Conservation (phyloP, 1,140 invertebrate genomes). For the Stegodyphus dumicola region DNA sequence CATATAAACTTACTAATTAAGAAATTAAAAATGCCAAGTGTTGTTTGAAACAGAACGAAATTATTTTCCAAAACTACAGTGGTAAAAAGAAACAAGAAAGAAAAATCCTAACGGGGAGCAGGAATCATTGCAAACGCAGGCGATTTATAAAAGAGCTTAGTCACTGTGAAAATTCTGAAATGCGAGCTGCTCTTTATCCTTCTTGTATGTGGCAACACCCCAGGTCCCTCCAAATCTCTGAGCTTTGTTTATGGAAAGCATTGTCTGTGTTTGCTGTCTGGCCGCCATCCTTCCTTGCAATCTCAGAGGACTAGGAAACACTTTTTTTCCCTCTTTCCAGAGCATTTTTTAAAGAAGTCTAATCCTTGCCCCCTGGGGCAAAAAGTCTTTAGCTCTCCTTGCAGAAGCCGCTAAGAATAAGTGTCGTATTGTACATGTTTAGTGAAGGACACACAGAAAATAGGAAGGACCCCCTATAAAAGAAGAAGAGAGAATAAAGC, state of each 20-base stretch:
- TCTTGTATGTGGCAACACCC: background rate
- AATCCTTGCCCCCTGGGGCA: constrained; percentile 15
- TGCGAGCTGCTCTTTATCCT: background rate
- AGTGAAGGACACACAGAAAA: background rate
- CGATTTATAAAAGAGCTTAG: constrained; percentile 4
- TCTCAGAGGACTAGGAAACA: background rate
- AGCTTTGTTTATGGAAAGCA: constrained; percentile 27
- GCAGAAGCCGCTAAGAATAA: constrained; percentile 30
- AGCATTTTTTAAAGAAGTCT: background rate
- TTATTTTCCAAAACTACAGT: too few relatives aligned
- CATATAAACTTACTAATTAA: too few relatives aligned
- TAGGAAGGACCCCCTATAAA: constrained; percentile 1
- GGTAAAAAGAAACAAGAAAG: too few relatives aligned
- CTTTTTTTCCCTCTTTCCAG: constrained; percentile 3
- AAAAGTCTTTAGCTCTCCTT: constrained; percentile 29
- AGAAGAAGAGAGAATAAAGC: constrained; percentile 25
- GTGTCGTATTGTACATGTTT: constrained; percentile 25
- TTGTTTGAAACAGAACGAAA: too few relatives aligned
- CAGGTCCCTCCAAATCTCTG: constrained; percentile 7
- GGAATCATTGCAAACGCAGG: too few relatives aligned
- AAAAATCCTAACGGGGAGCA: too few relatives aligned
- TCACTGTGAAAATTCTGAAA: constrained; percentile 19
- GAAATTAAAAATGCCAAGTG: too few relatives aligned
- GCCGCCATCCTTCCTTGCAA: background rate
- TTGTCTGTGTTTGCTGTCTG: constrained; percentile 5